These are phyloP conservation scores for Dromiciops gliroides DNA, from an alignment of 2,113 vertebrate species.

Conservation along the genomic window DNA sequence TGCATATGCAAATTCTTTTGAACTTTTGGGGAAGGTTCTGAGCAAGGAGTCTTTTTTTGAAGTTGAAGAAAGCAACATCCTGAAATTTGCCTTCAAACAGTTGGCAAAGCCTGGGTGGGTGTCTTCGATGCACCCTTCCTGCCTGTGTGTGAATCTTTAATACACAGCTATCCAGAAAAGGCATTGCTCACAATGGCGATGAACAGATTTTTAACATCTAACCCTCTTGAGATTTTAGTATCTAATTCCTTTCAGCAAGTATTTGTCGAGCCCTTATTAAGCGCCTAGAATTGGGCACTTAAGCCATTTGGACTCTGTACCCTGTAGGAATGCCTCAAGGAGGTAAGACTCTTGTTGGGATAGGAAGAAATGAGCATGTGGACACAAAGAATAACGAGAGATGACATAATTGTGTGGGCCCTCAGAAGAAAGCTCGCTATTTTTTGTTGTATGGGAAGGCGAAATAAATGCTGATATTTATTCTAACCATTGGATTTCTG, in stretches of 20 bases:
- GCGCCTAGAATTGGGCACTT: neutral
- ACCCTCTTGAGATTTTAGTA: neutral
- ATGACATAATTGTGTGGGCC: neutral
- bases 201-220: conserved; percentile 11
- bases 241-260: neutral
- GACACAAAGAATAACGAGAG: neutral
- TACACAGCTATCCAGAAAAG: conserved; percentile 4
- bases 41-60: neutral
- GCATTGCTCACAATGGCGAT: conserved; percentile 17
- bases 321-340: neutral
- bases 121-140: neutral
- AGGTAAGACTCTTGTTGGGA: neutral
- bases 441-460: neutral
- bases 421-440: neutral
- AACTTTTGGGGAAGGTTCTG: conserved; percentile 33
- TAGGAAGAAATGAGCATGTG: neutral
- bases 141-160: conserved; percentile 28
- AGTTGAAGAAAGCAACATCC: conserved; percentile 27
- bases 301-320: neutral
- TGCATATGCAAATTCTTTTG: conserved; percentile 13
- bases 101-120: neutral
- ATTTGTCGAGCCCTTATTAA: conserved; percentile 3
- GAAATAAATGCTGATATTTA: neutral
- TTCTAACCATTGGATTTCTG: conserved; percentile 37
- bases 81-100: conserved; percentile 15